Evolutionary conservation across 1,140 invertebrate genomes (phyloP).

Genomic region (Macrobrachium nipponense): DNA sequence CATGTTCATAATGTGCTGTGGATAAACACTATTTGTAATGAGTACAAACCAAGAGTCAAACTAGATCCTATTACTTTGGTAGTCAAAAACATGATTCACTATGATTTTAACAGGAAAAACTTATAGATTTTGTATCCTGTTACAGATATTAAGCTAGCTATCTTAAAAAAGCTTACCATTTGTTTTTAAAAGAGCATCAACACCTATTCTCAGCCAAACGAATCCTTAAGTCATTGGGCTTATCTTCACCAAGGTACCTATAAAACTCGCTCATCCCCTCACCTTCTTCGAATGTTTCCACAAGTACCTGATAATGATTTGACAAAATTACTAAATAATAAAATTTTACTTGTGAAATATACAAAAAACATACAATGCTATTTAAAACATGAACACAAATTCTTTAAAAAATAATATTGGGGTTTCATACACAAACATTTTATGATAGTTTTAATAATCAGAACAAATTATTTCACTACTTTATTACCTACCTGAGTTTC

Average conservation of each 20-base stretch:
- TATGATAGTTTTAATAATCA: too few species aligned
- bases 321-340: slow-evolving; percentile 17
- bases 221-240: slow-evolving; percentile 55
- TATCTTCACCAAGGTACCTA: slow-evolving; percentile 61
- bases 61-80: too few species aligned
- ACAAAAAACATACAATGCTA: not conserved
- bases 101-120: too few species aligned
- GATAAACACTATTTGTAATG: too few species aligned
- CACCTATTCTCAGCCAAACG: slow-evolving; percentile 70
- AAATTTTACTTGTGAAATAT: not conserved
- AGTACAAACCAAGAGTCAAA: too few species aligned
- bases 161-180: slow-evolving; percentile 67
- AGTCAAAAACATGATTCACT: too few species aligned
- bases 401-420: not conserved
- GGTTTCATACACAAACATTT: too few species aligned
- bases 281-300: slow-evolving; percentile 73
- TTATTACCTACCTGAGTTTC: too few species aligned
- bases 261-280: slow-evolving; percentile 68
- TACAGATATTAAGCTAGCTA: not conserved
- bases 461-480: too few species aligned
- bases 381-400: not conserved
- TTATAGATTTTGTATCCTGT: not conserved
- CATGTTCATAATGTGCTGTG: too few species aligned
- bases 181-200: slow-evolving; percentile 71
- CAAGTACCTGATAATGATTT: slow-evolving; percentile 67